phyloP scores from a whole-genome alignment of 2,888 invertebrate genomes.

The Lymantria dispar region DNA sequence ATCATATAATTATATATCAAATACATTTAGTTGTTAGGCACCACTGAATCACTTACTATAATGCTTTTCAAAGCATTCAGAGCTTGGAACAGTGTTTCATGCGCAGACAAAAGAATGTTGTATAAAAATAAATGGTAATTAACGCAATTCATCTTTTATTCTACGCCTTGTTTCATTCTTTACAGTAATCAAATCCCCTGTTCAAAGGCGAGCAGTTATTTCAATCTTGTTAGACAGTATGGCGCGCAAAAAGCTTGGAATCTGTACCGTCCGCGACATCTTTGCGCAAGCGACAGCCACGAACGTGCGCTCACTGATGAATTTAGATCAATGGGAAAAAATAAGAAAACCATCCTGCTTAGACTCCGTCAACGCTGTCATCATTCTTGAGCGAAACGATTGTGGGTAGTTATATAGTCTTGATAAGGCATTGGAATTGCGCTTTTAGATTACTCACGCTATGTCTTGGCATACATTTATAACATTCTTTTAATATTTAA shows the following conservation, averaged over 20 bases:
- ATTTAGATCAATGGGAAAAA: conserved; percentile 67
- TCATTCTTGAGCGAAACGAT: conserved; percentile 36
- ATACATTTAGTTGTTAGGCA: too few species aligned
- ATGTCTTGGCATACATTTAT: conserved; percentile 10
- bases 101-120: conserved; percentile 12
- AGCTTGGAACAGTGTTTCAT: not conserved
- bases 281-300: conserved; percentile 54
- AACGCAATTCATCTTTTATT: conserved; percentile 39
- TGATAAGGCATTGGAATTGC: conserved; percentile 26
- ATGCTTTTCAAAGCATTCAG: too few species aligned
- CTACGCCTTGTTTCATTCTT: conserved; percentile 47
- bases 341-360: conserved; percentile 50
- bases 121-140: conserved; percentile 29
- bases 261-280: conserved; percentile 48
- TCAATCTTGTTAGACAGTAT: conserved; percentile 70
- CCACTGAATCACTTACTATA: too few species aligned
- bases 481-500: not conserved
- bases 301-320: conserved; percentile 60
- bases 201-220: conserved; percentile 65
- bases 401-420: conserved; percentile 19
- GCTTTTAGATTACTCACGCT: conserved; percentile 13
- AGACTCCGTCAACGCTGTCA: conserved; percentile 33
- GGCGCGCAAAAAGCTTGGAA: conserved; percentile 70
- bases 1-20: too few species aligned
- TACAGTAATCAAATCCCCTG: conserved; percentile 55